Evolutionary conservation across 2,888 invertebrate genomes (phyloP).

Genomic region (Crocallis elinguaria): DNA sequence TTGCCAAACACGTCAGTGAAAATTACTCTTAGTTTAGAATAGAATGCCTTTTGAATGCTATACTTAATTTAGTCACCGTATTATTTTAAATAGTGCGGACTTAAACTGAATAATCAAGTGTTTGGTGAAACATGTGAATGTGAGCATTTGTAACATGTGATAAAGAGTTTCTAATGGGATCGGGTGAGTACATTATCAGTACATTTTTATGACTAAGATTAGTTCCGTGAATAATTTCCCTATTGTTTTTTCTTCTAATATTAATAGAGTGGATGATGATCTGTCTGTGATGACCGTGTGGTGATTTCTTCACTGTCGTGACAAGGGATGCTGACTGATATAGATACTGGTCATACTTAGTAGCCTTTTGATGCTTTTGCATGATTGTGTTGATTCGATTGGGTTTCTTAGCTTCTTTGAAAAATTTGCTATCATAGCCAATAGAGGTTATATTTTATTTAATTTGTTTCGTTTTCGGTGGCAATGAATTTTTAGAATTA

Average conservation of each 20-base stretch:
- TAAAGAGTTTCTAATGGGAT: conserved; percentile 56
- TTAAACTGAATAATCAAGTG: not conserved
- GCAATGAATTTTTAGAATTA: too few species aligned
- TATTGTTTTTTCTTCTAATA: not conserved
- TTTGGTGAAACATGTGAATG: conserved; percentile 30
- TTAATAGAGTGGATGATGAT: too few species aligned
- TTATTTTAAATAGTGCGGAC: not conserved
- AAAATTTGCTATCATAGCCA: too few species aligned
- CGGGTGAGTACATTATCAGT: conserved; percentile 47
- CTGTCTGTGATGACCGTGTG: too few species aligned
- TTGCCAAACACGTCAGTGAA: conserved; percentile 45
- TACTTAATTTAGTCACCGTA: not conserved
- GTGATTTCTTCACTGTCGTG: too few species aligned
- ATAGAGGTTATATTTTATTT: too few species aligned
- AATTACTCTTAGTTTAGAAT: conserved; percentile 32
- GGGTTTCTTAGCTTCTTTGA: too few species aligned
- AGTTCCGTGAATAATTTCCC: not conserved
- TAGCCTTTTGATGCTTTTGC: too few species aligned
- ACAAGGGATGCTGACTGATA: too few species aligned
- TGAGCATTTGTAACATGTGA: conserved; percentile 54
- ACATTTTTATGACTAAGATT: not conserved
- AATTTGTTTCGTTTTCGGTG: too few species aligned
- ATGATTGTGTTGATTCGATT: too few species aligned
- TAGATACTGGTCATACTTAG: too few species aligned
- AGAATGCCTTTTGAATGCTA: conserved; percentile 21